phyloP scores from a whole-genome alignment of 2,113 vertebrate genomes.

The Pterophyllum scalare region DNA sequence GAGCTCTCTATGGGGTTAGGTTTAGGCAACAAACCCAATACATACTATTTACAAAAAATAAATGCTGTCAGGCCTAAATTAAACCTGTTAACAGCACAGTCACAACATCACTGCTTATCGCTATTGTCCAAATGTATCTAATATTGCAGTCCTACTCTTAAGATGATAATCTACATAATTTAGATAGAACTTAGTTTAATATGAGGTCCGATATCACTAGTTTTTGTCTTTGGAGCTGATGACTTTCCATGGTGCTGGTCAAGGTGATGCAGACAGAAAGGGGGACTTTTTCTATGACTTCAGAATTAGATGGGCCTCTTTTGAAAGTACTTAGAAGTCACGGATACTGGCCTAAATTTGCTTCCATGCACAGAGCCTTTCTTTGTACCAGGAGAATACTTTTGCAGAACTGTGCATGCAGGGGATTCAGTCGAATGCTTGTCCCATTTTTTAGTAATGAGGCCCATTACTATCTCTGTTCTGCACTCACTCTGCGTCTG shows the following conservation, averaged over 20 bases:
- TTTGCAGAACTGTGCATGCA: conserved; percentile 40
- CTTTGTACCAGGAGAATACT: conserved; percentile 63
- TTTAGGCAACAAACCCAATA: neutral
- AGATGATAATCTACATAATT: fast-evolving
- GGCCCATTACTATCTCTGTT: conserved; percentile 52
- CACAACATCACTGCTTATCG: neutral
- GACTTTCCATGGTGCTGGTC: neutral
- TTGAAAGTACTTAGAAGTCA: conserved; percentile 29
- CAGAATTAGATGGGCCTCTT: conserved; percentile 15
- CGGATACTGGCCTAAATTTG: conserved; percentile 56
- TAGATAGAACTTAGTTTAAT: neutral
- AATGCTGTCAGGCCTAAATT: too few relatives aligned
- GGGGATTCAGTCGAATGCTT: conserved; percentile 41
- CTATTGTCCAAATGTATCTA: neutral
- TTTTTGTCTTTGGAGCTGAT: neutral
- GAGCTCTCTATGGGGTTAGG: neutral
- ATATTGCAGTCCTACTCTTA: neutral
- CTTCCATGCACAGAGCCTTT: conserved; percentile 34
- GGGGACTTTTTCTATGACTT: conserved; percentile 8
- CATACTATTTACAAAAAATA: too few relatives aligned
- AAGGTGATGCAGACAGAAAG: neutral
- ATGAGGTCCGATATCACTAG: neutral
- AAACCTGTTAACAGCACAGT: neutral
- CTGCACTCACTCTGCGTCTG: conserved; percentile 31
- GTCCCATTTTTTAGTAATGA: conserved; percentile 68